Evolutionary conservation across 2,888 invertebrate genomes (phyloP).

Genomic region (Acronicta aceris): DNA sequence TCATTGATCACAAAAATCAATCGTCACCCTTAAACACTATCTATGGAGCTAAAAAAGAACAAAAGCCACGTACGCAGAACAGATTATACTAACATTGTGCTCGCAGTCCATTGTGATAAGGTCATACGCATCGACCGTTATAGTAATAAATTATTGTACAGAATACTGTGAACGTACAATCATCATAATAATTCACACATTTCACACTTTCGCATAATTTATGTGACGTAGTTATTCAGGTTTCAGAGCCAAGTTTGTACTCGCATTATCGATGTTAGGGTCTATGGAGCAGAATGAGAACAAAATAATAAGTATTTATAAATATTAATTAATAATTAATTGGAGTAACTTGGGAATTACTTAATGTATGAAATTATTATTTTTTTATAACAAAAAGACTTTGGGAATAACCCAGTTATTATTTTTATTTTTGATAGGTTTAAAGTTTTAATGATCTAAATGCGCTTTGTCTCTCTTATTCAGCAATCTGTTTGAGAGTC

Average conservation of each 20-base stretch:
- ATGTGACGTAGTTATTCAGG: not conserved
- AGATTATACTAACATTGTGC: conserved; percentile 40
- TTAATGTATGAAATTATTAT: no score
- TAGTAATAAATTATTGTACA: conserved; percentile 54
- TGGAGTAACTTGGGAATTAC: no score
- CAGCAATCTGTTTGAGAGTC: no score
- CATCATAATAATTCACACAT: conserved; percentile 53
- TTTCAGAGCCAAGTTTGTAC: not conserved
- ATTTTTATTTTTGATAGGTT: no score
- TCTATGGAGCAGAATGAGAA: no score
- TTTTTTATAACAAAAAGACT: no score
- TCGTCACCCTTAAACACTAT: conserved; percentile 28
- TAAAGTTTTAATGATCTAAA: no score
- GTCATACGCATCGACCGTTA: conserved; percentile 44
- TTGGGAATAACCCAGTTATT: no score
- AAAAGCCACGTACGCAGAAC: conserved; percentile 43
- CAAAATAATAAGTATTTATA: no score
- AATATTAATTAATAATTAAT: no score
- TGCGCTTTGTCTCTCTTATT: no score
- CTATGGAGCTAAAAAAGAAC: conserved; percentile 32
- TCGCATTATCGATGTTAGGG: no score
- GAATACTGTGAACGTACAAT: conserved; percentile 48
- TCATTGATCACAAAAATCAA: conserved; percentile 17
- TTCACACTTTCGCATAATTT: conserved; percentile 42
- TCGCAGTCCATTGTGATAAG: conserved; percentile 45